Percentiles rank a stretch among this genome's conserved stretches.
These are phyloP conservation scores for Sarcophaga bullata DNA, from an alignment of 1,140 invertebrate genomes.

Conservation along the genomic window DNA sequence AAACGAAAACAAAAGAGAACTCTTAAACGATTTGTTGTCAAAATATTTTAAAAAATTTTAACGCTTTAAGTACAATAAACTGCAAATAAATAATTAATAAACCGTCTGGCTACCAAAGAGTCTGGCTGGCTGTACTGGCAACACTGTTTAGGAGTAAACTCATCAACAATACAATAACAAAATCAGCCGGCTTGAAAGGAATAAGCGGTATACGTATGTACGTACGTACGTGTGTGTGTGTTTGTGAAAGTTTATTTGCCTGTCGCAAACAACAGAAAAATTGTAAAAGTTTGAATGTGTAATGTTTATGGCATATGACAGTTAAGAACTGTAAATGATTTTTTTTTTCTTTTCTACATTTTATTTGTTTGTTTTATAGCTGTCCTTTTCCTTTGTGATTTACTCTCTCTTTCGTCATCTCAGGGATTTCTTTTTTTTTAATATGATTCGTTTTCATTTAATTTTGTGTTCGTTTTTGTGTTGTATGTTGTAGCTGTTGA, in stretches of 20 bases:
- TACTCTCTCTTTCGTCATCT: background rate
- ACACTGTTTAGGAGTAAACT: background rate
- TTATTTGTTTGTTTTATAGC: background rate
- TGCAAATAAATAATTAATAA: slow-evolving; percentile 4
- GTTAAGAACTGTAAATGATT: background rate
- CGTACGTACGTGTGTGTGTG: too few relatives aligned
- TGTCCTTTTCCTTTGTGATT: background rate
- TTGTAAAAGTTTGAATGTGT: background rate
- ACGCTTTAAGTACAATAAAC: background rate
- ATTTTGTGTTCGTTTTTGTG: too few relatives aligned
- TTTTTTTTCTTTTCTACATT: background rate
- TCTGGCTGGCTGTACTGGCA: slow-evolving; percentile 12
- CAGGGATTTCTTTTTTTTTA: background rate
- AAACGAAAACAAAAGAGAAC: background rate
- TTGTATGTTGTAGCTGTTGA: too few relatives aligned
- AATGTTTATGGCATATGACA: slow-evolving; percentile 5
- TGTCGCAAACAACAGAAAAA: background rate
- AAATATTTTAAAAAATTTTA: background rate
- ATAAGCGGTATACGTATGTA: too few relatives aligned
- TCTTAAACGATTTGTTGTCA: background rate
- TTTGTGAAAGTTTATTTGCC: too few relatives aligned
- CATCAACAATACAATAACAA: background rate
- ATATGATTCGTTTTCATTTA: too few relatives aligned
- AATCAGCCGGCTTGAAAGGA: too few relatives aligned
- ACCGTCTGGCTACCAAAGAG: background rate